Base-by-base conservation (phyloP, 2,113 vertebrate genomes). In the Cheirogaleus medius region DNA sequence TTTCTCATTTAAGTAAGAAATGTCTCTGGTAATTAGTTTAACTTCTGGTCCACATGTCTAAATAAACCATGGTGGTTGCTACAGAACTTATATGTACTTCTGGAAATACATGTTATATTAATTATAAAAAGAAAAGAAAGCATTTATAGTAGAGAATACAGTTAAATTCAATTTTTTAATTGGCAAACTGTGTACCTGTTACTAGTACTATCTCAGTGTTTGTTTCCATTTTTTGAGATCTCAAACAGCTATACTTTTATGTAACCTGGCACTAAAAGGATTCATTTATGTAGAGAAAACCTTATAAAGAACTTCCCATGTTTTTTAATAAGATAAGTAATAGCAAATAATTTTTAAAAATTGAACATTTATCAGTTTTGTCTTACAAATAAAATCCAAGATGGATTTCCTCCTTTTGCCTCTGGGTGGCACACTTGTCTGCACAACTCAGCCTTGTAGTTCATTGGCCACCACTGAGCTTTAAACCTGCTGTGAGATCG, bases 351-450 rank as follows among this genome's bases (percentile, higher is more conserved):
- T 87, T 25, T 88, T 68, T 58, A 27, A 66, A 0, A 82, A 63
- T 56, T 87, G 63, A 47, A 29, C 5, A 21, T 9, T 0, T 82
- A 49, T n/a, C 20, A 8, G n/a, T 94, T 60, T 34, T 93, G 1
- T 66, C 68, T 82, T 66, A 56, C 18, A 32, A 0, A 0, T 81
- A 58, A 80, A 97, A 97, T 97, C 91, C 80, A 87, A 39, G 27
- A 18, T 44, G 21, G n/a, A 44, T 86, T 6, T 2, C 74, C 82
- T 7, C 1, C 11, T 95, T 64, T 93, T 21, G 64, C 98, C 99
- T 98, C 98, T 98, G 97, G 99, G 98, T 98, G 99, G 98, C 98
- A 97, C 80, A 54, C 98, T 98, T 98, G 98, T 92, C 98, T 97
- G 15, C 39, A 39, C 1, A 1, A 97, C 97, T 87, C 78, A 23